These are phyloP conservation scores for Anser cygnoides DNA, from an alignment of 2,113 vertebrate species.

Conservation along the genomic window DNA sequence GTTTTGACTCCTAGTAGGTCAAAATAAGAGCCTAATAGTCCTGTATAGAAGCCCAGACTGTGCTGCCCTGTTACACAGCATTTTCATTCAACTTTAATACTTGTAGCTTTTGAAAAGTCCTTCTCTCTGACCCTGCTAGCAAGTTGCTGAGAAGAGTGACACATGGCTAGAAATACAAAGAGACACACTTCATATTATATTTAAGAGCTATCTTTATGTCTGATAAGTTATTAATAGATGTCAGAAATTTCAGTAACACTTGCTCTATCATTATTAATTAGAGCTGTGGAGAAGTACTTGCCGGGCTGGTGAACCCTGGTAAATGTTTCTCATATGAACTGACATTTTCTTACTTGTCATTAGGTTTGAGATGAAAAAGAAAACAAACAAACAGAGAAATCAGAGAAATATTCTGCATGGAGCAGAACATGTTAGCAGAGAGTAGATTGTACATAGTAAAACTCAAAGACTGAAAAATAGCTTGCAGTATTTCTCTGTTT, in stretches of 20 bases:
- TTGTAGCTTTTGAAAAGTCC: neutral
- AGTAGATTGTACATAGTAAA: neutral
- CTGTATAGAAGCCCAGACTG: neutral
- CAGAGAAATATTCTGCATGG: neutral
- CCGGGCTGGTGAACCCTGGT: neutral
- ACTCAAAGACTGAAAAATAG: neutral
- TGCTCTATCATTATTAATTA: conserved; percentile 10
- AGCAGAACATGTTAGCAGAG: neutral
- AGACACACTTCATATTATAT: neutral
- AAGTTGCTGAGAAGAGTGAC: neutral
- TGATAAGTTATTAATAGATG: conserved; percentile 29
- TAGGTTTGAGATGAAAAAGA: neutral
- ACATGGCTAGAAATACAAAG: neutral
- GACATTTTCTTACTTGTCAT: neutral
- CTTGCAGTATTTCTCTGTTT: neutral
- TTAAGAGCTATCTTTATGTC: conserved; percentile 11
- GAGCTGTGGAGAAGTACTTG: neutral
- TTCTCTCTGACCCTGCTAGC: neutral
- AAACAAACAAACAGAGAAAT: neutral
- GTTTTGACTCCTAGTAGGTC: neutral
- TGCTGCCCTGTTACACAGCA: neutral
- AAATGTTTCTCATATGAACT: neutral
- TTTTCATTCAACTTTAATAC: neutral
- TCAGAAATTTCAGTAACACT: conserved; percentile 27
- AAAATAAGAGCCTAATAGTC: neutral